Conservation (phyloP, 2,888 invertebrate genomes). For the Erebia aethiops region DNA sequence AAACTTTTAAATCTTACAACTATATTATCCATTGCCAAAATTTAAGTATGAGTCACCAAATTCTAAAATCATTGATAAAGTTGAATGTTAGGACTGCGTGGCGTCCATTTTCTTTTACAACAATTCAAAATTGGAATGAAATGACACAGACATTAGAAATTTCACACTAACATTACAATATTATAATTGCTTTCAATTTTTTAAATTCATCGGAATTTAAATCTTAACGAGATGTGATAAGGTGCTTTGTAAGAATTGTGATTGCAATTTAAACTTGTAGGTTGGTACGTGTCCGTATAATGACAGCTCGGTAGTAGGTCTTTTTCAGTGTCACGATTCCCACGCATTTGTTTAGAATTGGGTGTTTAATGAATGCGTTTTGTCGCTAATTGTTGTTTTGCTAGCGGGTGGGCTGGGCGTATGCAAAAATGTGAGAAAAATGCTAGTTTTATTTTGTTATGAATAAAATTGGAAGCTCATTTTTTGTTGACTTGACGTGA, state of each 20-base stretch:
- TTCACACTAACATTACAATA: constrained; percentile 11
- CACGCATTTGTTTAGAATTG: constrained; percentile 37
- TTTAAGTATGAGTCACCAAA: background rate
- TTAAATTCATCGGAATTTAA: background rate
- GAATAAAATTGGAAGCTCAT: background rate
- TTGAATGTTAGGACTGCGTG: background rate
- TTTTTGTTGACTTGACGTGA: background rate
- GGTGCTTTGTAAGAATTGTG: background rate
- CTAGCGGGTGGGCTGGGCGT: constrained; percentile 38
- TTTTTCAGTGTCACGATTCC: constrained; percentile 35
- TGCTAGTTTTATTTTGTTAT: background rate
- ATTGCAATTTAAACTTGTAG: background rate
- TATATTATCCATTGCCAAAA: too few species aligned
- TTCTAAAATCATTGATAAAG: background rate
- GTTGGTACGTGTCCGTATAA: constrained; percentile 42
- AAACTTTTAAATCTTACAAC: too few species aligned
- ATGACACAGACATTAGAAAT: constrained; percentile 19
- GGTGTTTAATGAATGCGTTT: constrained; percentile 36
- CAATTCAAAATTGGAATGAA: constrained; percentile 11
- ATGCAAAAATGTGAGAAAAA: constrained; percentile 29
- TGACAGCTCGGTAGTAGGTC: constrained; percentile 43
- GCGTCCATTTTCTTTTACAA: background rate
- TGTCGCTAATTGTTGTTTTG: constrained; percentile 36
- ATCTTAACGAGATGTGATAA: background rate
- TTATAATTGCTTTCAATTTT: background rate